These are phyloP conservation scores for Parus major DNA, from an alignment of 2,113 vertebrate species.

Conservation along the genomic window DNA sequence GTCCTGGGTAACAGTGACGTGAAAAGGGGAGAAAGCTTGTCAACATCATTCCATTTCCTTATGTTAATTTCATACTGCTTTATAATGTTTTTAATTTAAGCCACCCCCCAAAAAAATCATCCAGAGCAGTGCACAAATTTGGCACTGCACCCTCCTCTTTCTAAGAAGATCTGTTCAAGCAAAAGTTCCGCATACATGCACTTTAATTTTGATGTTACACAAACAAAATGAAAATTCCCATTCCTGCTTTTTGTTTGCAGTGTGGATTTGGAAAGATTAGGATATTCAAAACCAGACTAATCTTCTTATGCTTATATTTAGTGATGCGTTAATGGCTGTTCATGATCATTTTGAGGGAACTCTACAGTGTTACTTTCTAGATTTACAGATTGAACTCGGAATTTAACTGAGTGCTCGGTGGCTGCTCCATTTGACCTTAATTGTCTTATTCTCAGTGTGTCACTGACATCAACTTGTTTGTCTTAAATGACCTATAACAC, in stretches of 20 bases:
- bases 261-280: slow-evolving; percentile 2
- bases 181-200: background rate
- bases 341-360: background rate
- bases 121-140: background rate
- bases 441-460: background rate
- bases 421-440: background rate
- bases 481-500: background rate
- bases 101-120: accelerated
- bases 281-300: slow-evolving; percentile 25
- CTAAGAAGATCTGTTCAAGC: background rate
- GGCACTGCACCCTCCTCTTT: background rate
- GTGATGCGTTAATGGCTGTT: background rate
- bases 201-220: background rate
- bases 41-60: background rate
- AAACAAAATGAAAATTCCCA: background rate
- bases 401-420: background rate
- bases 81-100: background rate
- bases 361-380: background rate
- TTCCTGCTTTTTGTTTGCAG: background rate
- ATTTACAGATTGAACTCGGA: background rate
- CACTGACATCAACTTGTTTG: background rate
- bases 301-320: slow-evolving; percentile 29
- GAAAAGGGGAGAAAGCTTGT: background rate
- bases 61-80: background rate
- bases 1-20: background rate